Evolutionary conservation across 2,888 invertebrate genomes (phyloP).

Genomic region (Caenorhabditis virilis): DNA sequence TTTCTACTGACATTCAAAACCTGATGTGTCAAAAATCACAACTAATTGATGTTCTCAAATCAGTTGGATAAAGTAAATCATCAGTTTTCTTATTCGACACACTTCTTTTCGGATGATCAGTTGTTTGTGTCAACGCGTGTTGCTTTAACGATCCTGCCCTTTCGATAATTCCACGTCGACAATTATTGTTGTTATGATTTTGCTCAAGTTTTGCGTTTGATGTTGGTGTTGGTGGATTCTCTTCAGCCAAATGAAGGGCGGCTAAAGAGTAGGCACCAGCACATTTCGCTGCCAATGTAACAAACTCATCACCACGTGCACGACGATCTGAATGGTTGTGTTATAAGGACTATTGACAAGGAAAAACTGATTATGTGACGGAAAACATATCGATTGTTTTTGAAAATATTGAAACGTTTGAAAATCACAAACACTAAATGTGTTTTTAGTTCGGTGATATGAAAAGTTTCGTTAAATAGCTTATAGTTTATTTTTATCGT

Average conservation of each 20-base stretch:
- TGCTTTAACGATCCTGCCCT: slow-evolving; percentile 44
- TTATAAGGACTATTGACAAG: too few relatives aligned
- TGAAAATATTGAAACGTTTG: too few relatives aligned
- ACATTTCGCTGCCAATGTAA: slow-evolving; percentile 50
- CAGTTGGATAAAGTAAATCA: slow-evolving; percentile 37
- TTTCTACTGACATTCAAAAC: neutral
- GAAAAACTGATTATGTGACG: neutral
- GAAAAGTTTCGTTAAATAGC: too few relatives aligned
- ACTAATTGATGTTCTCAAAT: slow-evolving; percentile 47
- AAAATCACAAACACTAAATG: too few relatives aligned
- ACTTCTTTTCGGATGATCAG: slow-evolving; percentile 49
- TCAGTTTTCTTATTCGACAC: slow-evolving; percentile 27
- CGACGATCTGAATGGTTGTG: slow-evolving; percentile 28
- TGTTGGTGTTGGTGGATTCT: slow-evolving; percentile 14
- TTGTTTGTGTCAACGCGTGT: slow-evolving; percentile 51
- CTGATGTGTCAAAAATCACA: slow-evolving; percentile 48
- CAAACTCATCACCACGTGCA: slow-evolving; percentile 46
- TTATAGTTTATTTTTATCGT: too few relatives aligned
- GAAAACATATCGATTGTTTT: too few relatives aligned
- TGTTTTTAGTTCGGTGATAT: too few relatives aligned
- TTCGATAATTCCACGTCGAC: slow-evolving; percentile 6
- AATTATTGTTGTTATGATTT: neutral
- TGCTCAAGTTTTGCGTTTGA: neutral
- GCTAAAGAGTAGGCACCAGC: slow-evolving; percentile 54
- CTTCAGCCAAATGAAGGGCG: slow-evolving; percentile 48